Base-by-base conservation (phyloP, 2,797 vertebrate species). In the Gorsachius magnificus region DNA sequence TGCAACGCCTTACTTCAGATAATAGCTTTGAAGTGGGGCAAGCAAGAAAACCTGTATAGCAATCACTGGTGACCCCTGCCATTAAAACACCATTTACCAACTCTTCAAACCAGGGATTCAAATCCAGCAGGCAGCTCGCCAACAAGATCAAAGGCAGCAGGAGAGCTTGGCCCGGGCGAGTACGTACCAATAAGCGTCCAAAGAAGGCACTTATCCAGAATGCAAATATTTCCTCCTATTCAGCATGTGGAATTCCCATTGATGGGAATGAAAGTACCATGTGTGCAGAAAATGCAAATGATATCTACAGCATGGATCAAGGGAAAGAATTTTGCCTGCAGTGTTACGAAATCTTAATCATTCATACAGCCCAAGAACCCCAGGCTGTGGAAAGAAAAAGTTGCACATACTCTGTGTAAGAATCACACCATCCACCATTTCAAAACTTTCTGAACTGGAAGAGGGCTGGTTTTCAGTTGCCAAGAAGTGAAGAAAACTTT, bases 171-270 rank as follows among this genome's bases (percentile, higher is more conserved):
- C 82, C 68, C 2, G 0, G 76, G 63, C 74, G 24, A 91, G 76
- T 60, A 89, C 96, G 95, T 61, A 93, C 69, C 94, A 92, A 33
- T 71, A 94, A 85, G 35, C 63, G 72, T 46, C 87, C 68, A 83
- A 94, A 93, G 75, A 96, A 87, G 79, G 84, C 87, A 78, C 75
- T 95, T 91, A 87, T 50, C 94, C 88, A 94, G 86, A 94, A 96
- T 78, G 91, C 85, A 96, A 96, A 96, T 96, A 85, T 82, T 90
- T 96, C 89, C 92, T 88, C 82, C 84, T 92, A 91, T 95, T 83
- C 92, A 94, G 89, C 71, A 35, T 77, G 81, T 96, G 95, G 94
- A 96, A 96, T 93, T 94, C 92, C 93, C 95, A 95, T 89, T 91
- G 92, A 96, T 94, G 86, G 64, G 89, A 97, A 96, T 86, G 89